Base-by-base conservation (phyloP, 2,113 vertebrate genomes). In the Corythaeola cristata region DNA sequence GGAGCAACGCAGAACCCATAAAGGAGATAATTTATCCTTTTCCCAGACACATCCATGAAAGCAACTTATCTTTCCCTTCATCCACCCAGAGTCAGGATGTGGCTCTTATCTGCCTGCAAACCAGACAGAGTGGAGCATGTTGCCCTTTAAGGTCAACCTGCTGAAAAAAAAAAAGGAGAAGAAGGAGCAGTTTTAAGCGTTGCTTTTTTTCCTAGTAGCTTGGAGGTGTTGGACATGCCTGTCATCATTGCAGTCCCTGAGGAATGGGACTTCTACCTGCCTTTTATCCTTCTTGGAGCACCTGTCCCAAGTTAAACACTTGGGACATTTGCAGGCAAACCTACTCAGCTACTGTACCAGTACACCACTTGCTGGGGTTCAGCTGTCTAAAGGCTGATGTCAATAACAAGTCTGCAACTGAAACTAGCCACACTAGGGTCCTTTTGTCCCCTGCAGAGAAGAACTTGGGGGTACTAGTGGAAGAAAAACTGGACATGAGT, bases 51-150 rank as follows among this genome's bases (percentile, higher is more conserved):
- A 79, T 87, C 74, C 89, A 92, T 85, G 91, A 93, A 87, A 79
- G 89, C 66, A 89, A 91, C 86, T 97, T 95, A 95, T 95, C 97
- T 93, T 69, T 35, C 58, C 62, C 91, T 94, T 89, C 81, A 91
- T 89, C 93, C 96, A 85, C 56, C 80, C 97, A 95, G 86, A 93
- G 76, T 67, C 93, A 93, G 97, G 86, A 92, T 93, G 66, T 88
- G 71, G 69, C 69, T 95, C 35, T 97, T 97, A 97, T 96, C 97
- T 96, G 84, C 53, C 90, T 69, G 35, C 58, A 94, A 92, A 91
- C 35, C 89, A 97, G 93, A 80, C 78, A 41, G 53, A 90, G 69
- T 30, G 66, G 73, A 89, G 69, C 28, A 19, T 50, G 69, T 58
- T 96, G 94, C 83, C 90, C 90, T 95, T 85, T 89, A 58, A 85